Conservation (phyloP, 2,888 invertebrate species). For the Bruchidius siliquastri region DNA sequence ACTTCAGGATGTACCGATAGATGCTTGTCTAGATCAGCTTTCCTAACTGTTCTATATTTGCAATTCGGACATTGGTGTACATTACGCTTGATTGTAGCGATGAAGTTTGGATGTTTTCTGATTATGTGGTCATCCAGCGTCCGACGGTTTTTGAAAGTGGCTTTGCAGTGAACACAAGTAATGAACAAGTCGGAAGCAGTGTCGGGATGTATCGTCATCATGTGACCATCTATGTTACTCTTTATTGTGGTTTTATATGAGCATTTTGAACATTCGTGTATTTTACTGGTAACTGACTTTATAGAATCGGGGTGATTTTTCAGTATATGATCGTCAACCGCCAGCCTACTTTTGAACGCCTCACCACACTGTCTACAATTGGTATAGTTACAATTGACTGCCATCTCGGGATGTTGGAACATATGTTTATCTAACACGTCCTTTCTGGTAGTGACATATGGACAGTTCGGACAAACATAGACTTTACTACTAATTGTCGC, state of each 20-base stretch:
- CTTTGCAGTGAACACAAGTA: not conserved
- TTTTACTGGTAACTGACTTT: not conserved
- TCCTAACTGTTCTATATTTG: not conserved
- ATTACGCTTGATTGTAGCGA: not conserved
- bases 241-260: not conserved
- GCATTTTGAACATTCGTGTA: not conserved
- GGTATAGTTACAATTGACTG: not conserved
- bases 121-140: not conserved
- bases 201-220: not conserved
- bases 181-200: not conserved
- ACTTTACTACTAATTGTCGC: not conserved
- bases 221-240: not conserved
- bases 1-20: not conserved
- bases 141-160: not conserved
- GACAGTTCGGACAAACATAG: not conserved
- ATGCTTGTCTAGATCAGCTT: not conserved
- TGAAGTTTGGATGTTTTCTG: not conserved
- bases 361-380: not conserved
- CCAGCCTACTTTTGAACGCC: not conserved
- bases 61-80: not conserved
- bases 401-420: not conserved
- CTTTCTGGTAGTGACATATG: not conserved
- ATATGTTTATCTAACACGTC: not conserved
- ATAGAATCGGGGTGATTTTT: not conserved
- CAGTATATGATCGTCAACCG: not conserved